Percentiles rank a stretch among this genome's conserved stretches.
phyloP scores from a whole-genome alignment of 1,140 invertebrate genomes.

The Dinothrombium tinctorium region DNA sequence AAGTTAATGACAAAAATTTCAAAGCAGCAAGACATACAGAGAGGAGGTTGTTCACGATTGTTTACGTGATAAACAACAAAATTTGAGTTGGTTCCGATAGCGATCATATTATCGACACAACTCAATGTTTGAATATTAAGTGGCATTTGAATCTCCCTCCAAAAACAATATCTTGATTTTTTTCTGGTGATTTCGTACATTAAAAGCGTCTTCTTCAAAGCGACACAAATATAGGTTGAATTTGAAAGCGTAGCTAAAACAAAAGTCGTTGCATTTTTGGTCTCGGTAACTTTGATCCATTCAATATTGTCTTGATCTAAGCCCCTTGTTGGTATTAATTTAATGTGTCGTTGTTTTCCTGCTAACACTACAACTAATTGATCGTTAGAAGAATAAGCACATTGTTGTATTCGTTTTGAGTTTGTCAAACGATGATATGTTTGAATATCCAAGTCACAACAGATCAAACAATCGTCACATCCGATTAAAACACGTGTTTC shows the following conservation, averaged over 20 bases:
- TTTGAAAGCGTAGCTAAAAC: slow-evolving; percentile 2
- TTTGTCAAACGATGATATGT: slow-evolving; percentile 7
- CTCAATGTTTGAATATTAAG: slow-evolving; percentile 71
- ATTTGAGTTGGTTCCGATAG: slow-evolving; percentile 68
- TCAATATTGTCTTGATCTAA: slow-evolving; percentile 85
- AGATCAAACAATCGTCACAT: slow-evolving; percentile 10
- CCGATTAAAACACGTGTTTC: slow-evolving; percentile 10
- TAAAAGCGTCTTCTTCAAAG: slow-evolving; percentile 68
- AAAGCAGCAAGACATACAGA: slow-evolving; percentile 1
- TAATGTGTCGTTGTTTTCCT: slow-evolving; percentile 12
- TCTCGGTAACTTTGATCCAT: slow-evolving; percentile 62
- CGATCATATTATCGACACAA: slow-evolving; percentile 52
- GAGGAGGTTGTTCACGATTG: slow-evolving; percentile 7
- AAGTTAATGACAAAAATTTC: slow-evolving; percentile 1
- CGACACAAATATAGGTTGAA: slow-evolving; percentile 44
- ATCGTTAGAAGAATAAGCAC: slow-evolving; percentile 4
- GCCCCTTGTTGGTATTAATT: slow-evolving; percentile 65
- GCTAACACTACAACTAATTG: slow-evolving; percentile 10
- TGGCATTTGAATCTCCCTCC: slow-evolving; percentile 67
- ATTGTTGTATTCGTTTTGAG: slow-evolving; percentile 7
- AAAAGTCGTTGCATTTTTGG: slow-evolving; percentile 46
- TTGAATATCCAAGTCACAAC: slow-evolving; percentile 13
- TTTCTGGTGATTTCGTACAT: slow-evolving; percentile 83
- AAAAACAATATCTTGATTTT: slow-evolving; percentile 53
- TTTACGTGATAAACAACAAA: slow-evolving; percentile 52